Evolutionary conservation across 2,113 vertebrate genomes (phyloP).

Genomic region (Sprattus sprattus): DNA sequence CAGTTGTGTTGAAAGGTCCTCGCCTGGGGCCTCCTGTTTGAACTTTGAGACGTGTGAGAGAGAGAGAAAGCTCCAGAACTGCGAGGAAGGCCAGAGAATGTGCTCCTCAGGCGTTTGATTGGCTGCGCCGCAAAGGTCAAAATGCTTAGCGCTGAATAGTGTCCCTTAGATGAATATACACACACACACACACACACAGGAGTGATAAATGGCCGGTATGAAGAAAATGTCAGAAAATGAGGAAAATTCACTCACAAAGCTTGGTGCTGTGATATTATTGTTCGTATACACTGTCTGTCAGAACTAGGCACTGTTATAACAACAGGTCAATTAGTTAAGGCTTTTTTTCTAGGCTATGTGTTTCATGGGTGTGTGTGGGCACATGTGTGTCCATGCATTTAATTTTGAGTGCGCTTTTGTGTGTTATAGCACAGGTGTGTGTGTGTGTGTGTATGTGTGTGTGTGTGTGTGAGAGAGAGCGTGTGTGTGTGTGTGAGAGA

Average conservation of each 20-base stretch:
- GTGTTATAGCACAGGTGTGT: background rate
- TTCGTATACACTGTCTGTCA: background rate
- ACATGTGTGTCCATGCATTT: background rate
- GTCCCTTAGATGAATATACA: background rate
- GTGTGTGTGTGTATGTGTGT: background rate
- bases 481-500: background rate
- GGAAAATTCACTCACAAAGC: background rate
- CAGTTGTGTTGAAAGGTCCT: slow-evolving; percentile 32
- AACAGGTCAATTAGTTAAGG: too few relatives aligned
- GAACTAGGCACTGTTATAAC: too few relatives aligned
- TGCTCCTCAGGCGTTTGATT: background rate
- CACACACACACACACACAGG: background rate
- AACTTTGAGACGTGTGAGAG: slow-evolving; percentile 1
- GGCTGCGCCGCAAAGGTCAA: background rate
- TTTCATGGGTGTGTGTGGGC: too few relatives aligned
- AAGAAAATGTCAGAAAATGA: background rate
- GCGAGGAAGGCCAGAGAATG: background rate
- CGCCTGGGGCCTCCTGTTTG: slow-evolving; percentile 17
- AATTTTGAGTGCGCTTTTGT: background rate
- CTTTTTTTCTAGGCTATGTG: too few relatives aligned
- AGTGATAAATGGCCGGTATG: too few relatives aligned
- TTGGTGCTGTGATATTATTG: background rate
- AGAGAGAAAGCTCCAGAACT: background rate
- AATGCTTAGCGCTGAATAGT: slow-evolving; percentile 6
- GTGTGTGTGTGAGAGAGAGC: background rate